Percentiles rank a stretch among this genome's conserved stretches.
phyloP scores from a whole-genome alignment of 2,113 vertebrate genomes.

The Corythaeola cristata region DNA sequence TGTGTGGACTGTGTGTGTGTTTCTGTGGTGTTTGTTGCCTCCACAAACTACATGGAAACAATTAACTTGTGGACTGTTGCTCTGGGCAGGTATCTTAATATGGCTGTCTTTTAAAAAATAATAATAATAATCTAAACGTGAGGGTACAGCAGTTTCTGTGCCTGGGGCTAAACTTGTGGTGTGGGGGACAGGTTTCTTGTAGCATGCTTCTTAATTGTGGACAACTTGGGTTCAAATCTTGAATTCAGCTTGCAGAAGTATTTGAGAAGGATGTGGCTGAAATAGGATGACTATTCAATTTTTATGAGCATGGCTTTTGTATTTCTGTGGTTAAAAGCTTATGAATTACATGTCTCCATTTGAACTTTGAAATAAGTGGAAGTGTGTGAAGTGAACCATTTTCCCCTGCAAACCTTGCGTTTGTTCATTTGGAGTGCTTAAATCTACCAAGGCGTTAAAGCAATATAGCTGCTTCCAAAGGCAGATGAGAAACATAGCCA shows the following conservation, averaged over 20 bases:
- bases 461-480: not conserved
- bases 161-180: not conserved
- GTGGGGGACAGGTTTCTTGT: not conserved
- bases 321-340: not conserved
- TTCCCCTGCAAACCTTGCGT: not conserved
- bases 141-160: not conserved
- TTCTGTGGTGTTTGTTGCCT: not conserved
- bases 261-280: not conserved
- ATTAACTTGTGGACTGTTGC: not conserved
- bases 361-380: not conserved
- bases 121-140: not conserved
- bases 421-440: not conserved
- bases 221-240: not conserved
- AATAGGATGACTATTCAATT: not conserved
- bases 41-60: not conserved
- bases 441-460: not conserved
- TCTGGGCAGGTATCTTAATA: not conserved
- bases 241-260: not conserved
- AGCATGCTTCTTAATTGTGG: not conserved
- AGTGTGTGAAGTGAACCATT: not conserved
- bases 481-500: not conserved
- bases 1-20: fast-evolving
- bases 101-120: not conserved
- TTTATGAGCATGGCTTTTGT: not conserved
- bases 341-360: not conserved